Base-by-base conservation (phyloP, 2,797 vertebrate species). In the Pangasius macronema region DNA sequence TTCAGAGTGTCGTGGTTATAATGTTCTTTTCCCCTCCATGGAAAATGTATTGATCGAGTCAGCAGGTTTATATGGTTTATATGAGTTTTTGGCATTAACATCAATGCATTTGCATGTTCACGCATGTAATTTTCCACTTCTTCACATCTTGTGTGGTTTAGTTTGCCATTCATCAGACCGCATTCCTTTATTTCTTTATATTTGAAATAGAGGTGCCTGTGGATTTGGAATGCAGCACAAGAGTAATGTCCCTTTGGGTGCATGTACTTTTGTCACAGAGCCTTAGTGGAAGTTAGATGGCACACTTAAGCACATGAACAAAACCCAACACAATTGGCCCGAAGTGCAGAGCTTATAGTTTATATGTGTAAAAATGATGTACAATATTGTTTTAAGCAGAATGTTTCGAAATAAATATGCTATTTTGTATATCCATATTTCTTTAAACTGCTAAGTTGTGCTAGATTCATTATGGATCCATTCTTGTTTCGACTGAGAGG, bases 51-150 rank as follows among this genome's bases (percentile, higher is more conserved):
- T 65, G 57, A 87, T 59, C 63, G 70, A 84, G 10, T 51, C 61
- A 11, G 61, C 27, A 75, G n/a, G n/a, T 53, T 84, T 88, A 42
- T 84, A 72, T 51, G 46, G 57, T n/a, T n/a, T n/a, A n/a, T n/a
- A n/a, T 77, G 46, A 82, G 8, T 36, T 39, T 18, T 61, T 81
- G 65, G 36, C 20, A 13, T 80, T 63, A 53, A 72, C 30, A 36
- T 4, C 57, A 57, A 6, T 85, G 63, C 27, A 80, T 79, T 68
- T 70, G 83, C 81, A 87, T 46, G 24, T 85, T 87, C 5, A 16
- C 53, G 82, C 59, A 59, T 67, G 20, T 85, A n/a, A 49, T 63
- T 88, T 84, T 84, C 13, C 5, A 70, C 57, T 59, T 59, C 20
- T 4, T 53, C 53, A 55, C 30, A 51, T 57, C 22, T 36, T 61